Evolutionary conservation across 2,888 invertebrate genomes (phyloP), one percentile per base, ranked within the genome.

Genomic region (Rhodophaea formosa): DNA sequence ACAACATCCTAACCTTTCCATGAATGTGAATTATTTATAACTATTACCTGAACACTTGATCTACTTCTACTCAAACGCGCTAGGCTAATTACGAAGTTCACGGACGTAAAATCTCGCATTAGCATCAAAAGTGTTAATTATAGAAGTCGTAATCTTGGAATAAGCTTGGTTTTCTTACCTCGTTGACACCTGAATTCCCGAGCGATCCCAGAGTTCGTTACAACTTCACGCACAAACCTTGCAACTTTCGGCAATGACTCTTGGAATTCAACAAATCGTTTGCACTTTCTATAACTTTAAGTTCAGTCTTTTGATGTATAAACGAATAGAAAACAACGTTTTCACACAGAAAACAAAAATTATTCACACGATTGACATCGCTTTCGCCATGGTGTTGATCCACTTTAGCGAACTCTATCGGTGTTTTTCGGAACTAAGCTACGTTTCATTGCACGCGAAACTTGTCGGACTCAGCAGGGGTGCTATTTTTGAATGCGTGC

Each of bases 131-230:
- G 72, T 72, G 77, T 75, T 85, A 80, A 83, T 80, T 83, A 77
- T 80, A 82, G 78, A 82, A 82, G 76, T 76, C 74, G 68, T 83
- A 82, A 79, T 85, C 77, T 75, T 72, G 77, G 73, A 81, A 78
- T 80, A 84, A 79, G 86, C 86, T 84, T 87, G 75, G 75, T 70
- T 80, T 86, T 82, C 91, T 90, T 91, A 91, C 91, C 91, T 91
- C 91, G 86, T 90, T 91, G 90, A 91, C 91, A 91, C 90, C 91
- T 89, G 87, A 89, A 88, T 82, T 84, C 83, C 82, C 77, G 82
- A 88, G 82, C 82, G 84, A 87, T 89, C 84, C 80, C 72, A 77
- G 86, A 88, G 88, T 88, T 88, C 86, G 88, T 88, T 88, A 84
- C 66, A 88, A 88, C 88, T 90, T 88, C 84, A 81, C 80, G 79